Conservation (phyloP, 2,888 invertebrate species). For the Anticlea derivata region DNA sequence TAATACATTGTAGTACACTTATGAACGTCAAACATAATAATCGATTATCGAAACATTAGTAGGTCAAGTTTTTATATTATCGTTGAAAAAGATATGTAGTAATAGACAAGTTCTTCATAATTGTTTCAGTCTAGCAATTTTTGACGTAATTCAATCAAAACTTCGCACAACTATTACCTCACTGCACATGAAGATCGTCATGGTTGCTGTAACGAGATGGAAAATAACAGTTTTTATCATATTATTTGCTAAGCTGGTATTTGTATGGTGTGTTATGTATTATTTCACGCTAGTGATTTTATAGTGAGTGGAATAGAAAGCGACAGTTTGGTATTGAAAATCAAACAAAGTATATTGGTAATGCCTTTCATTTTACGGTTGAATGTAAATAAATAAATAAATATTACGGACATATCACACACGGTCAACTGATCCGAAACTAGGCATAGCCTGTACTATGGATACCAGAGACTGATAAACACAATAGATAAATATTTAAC, state of each 20-base stretch:
- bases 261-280: constrained; percentile 21
- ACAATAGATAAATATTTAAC: too few relatives aligned
- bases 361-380: neutral
- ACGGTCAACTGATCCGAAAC: too few relatives aligned
- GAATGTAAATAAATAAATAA: neutral
- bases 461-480: too few relatives aligned
- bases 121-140: neutral
- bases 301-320: constrained; percentile 45
- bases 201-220: constrained; percentile 60
- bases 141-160: constrained; percentile 6
- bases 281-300: constrained; percentile 41
- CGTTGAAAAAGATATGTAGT: too few relatives aligned
- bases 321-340: constrained; percentile 34
- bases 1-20: too few relatives aligned
- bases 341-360: constrained; percentile 17
- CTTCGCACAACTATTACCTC: constrained; percentile 11
- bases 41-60: too few relatives aligned
- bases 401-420: too few relatives aligned
- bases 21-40: too few relatives aligned
- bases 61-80: too few relatives aligned
- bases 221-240: constrained; percentile 42
- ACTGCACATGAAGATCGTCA: constrained; percentile 49
- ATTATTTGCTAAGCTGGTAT: constrained; percentile 28
- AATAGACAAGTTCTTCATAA: neutral
- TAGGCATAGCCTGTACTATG: too few relatives aligned